These are phyloP conservation scores for Nemoura dubitans DNA, from an alignment of 2,888 invertebrate genomes.

Conservation along the genomic window DNA sequence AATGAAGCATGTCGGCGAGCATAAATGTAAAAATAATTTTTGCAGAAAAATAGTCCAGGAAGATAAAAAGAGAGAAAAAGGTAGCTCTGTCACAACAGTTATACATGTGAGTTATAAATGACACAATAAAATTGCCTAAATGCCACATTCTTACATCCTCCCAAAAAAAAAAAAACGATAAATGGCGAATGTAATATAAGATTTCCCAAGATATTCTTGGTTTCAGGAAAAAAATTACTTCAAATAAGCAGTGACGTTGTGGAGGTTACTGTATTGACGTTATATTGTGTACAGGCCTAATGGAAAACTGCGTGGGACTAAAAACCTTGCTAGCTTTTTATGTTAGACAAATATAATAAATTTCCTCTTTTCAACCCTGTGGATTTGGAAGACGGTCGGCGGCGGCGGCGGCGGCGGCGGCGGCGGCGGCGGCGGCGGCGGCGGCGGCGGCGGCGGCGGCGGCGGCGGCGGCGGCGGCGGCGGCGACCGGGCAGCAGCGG, in stretches of 20 bases:
- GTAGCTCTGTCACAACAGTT: too few relatives aligned
- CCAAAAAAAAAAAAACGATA: too few relatives aligned
- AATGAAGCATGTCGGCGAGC: too few relatives aligned
- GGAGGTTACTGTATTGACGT: not conserved
- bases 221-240: not conserved
- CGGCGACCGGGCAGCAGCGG: too few relatives aligned
- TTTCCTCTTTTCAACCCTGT: slow-evolving; percentile 15
- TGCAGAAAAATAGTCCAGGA: too few relatives aligned
- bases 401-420: not conserved
- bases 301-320: slow-evolving; percentile 3
- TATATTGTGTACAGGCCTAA: not conserved
- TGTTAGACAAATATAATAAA: slow-evolving; percentile 25
- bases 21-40: too few relatives aligned
- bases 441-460: not conserved
- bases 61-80: too few relatives aligned
- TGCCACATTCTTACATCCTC: not conserved
- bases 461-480: too few relatives aligned
- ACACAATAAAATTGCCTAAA: not conserved
- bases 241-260: not conserved
- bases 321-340: not conserved
- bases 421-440: too few relatives aligned
- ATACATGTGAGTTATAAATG: not conserved
- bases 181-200: not conserved
- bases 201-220: not conserved
- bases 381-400: not conserved